Evolutionary conservation across 2,113 vertebrate genomes (phyloP), one percentile per base, ranked within the genome.

Genomic region (Platichthys flesus): DNA sequence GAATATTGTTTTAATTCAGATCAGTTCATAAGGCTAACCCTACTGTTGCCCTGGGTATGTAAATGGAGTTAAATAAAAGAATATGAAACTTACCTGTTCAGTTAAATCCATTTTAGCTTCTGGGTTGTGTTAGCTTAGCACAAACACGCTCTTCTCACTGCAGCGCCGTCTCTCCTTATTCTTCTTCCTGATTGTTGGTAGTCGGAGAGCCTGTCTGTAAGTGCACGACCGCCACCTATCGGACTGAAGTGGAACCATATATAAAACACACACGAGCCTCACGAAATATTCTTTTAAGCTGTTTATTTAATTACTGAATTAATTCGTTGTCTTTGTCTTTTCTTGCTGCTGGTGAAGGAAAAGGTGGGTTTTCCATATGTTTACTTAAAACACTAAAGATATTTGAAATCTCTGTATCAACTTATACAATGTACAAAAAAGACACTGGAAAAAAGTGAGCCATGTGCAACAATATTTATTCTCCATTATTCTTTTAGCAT

Each of bases 81-180:
- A n/a, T 4, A 18, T 20, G 12, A 59, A 14, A 14, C 3, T 68
- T 86, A 93, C 94, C 93, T 94, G 91, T n/a, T 92, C 92, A 1
- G 59, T 83, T 51, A 92, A 47, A 75, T 93, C 93, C 94, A 95
- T 95, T 54, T 42, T 2, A 42, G 35, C 2, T 35, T 28, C 58
- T 40, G 28, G 52, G 51, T 55, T 67, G 1, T 16, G 3, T 54
- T 7, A 7, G 23, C 18, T 42, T 23, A 0, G 3, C 2, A 56
- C 3, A 28, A 23, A 21, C 18, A 12, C 9, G 26, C 3, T 51
- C 7, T 23, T 12, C 7, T 26, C 9, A 24, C 4, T 10, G 45
- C 56, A 18, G 35, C 1, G 2, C 9, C 9, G 15, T 23, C 18
- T 9, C 5, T 35, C 56, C 61, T 55, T 47, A 42, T 51, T 16